Conservation (phyloP, 2,797 vertebrate genomes). For the Gephyroberyx darwinii region DNA sequence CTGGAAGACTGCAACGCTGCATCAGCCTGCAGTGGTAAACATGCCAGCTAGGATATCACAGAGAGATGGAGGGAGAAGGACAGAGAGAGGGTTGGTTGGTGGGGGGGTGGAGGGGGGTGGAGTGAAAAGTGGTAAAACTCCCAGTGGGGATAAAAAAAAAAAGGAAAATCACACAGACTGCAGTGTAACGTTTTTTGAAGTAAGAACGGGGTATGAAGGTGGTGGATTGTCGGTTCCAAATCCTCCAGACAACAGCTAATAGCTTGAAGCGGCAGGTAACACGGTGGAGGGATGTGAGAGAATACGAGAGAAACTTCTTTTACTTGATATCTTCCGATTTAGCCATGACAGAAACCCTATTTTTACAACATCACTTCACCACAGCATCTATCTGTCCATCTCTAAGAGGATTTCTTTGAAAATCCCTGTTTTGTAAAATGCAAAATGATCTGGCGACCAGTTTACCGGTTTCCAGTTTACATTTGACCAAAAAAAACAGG, state of each 20-base stretch:
- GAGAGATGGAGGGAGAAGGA: slow-evolving; percentile 23
- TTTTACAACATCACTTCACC: neutral
- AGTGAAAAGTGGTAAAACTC: slow-evolving; percentile 18
- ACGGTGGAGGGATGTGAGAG: neutral
- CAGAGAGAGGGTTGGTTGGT: neutral
- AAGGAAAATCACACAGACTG: slow-evolving; percentile 2
- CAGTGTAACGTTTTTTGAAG: slow-evolving; percentile 4
- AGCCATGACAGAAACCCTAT: neutral
- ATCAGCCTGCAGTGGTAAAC: slow-evolving; percentile 54
- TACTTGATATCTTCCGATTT: neutral
- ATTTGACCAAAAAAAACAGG: too few relatives aligned
- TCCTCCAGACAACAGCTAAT: neutral
- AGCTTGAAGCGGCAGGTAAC: neutral
- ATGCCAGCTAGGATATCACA: slow-evolving; percentile 33
- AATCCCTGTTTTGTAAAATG: slow-evolving; percentile 1
- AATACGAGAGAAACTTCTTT: neutral
- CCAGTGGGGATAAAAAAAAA: neutral
- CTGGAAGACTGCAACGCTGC: slow-evolving; percentile 37
- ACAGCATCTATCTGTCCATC: neutral
- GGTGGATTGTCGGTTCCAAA: neutral
- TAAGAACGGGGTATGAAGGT: neutral
- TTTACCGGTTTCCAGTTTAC: too few relatives aligned
- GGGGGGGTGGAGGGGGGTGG: neutral
- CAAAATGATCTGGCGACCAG: neutral
- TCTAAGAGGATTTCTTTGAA: neutral